Percentiles rank a stretch among this genome's conserved stretches.
Evolutionary conservation across 1,140 invertebrate genomes (phyloP).

Genomic region (Euura saliciscinereae): DNA sequence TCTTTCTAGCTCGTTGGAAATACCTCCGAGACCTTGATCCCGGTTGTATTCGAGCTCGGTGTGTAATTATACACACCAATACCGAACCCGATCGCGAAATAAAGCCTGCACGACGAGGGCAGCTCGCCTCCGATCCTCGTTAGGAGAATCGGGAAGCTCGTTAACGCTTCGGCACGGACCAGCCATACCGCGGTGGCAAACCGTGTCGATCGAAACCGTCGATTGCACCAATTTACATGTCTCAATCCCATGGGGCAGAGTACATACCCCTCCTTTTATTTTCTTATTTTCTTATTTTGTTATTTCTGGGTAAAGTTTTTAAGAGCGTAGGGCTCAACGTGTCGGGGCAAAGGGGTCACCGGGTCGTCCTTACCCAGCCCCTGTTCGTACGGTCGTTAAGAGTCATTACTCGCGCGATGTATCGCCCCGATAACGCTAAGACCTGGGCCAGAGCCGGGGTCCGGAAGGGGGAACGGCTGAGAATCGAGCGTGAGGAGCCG

Average conservation of each 20-base stretch:
- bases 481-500: too few species aligned
- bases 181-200: slow-evolving; percentile 25
- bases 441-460: slow-evolving; percentile 38
- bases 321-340: slow-evolving; percentile 8
- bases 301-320: slow-evolving; percentile 18
- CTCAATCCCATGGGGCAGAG: slow-evolving; percentile 44
- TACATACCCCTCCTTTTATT: too few species aligned
- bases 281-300: neutral
- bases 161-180: slow-evolving; percentile 46
- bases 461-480: slow-evolving; percentile 28
- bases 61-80: neutral
- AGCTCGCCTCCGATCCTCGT: neutral
- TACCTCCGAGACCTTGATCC: slow-evolving; percentile 11
- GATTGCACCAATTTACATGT: slow-evolving; percentile 59
- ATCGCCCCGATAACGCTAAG: slow-evolving; percentile 11
- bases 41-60: neutral
- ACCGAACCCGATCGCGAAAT: neutral
- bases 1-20: neutral
- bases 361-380: slow-evolving; percentile 12
- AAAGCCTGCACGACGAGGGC: neutral
- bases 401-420: slow-evolving; percentile 12
- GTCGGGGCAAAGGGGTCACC: slow-evolving; percentile 21
- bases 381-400: slow-evolving; percentile 45
- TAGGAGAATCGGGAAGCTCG: slow-evolving; percentile 46
- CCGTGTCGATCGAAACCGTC: slow-evolving; percentile 46